Evolutionary conservation across 2,113 vertebrate species (phyloP), one percentile per base, ranked within the genome.

Genomic region (Melanerpes formicivorus): DNA sequence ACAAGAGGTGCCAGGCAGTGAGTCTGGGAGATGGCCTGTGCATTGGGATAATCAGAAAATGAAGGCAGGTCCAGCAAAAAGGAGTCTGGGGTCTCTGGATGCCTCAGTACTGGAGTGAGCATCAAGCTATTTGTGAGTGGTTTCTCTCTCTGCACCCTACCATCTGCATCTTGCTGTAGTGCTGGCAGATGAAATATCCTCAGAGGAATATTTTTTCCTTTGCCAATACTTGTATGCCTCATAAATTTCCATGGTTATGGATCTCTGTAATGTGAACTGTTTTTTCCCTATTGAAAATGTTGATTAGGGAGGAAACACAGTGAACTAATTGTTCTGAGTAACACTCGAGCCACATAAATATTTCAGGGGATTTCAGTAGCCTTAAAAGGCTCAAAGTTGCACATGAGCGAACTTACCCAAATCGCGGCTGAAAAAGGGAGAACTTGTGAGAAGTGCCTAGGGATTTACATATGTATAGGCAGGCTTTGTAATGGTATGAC

Each of bases 331-430:
- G 93, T 81, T 94, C 86, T 81, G 48, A 86, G 66, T 79, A 88
- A 56, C 40, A 22, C 66, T 86, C 73, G 58, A 93, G 90, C 92
- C 50, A 69, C 58, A 58, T 93, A 88, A 94, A 93, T 94, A 90
- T 95, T 93, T 95, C 66, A 91, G 80, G 50, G 76, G 83, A 88
- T 93, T 96, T 88, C 48, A 81, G 76, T 26, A 58, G 90, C 83
- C 85, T 75, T 93, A 67, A 83, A 90, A 94, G 76, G 78, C 91
- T 93, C 54, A 29, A 64, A 83, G 58, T 44, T 85, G 93, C 80
- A 72, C 56, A 72, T n/a, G 76, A 94, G 60, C 69, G 80, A 94
- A 94, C 60, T 85, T 60, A 80, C 10, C 67, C 22, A 4, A 88
- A 86, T 50, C 6, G 2, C 48, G 17, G 54, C 60, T 85, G 87